These are phyloP conservation scores for Silurus asotus DNA, from an alignment of 2,113 vertebrate genomes.

Conservation along the genomic window DNA sequence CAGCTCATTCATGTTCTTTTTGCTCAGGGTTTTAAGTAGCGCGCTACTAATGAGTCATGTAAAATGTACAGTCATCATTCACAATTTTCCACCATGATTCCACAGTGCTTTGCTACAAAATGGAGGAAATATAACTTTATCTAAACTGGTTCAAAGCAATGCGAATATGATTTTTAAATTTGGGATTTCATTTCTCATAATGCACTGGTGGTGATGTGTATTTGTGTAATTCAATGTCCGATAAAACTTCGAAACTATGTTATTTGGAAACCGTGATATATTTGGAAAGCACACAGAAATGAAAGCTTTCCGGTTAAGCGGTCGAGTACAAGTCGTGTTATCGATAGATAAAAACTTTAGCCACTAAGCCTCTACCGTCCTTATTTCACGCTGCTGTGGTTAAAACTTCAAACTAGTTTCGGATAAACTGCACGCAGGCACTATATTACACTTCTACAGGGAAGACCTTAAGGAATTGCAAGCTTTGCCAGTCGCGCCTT, in stretches of 20 bases:
- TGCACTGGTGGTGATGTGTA: not conserved
- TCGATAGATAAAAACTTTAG: not conserved
- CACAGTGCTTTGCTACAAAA: not conserved
- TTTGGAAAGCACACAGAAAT: not conserved
- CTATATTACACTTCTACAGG: not conserved
- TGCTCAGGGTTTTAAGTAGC: not conserved
- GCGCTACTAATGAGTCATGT: not conserved
- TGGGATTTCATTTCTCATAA: too few species aligned
- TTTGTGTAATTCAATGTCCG: not conserved
- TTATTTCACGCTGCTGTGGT: not conserved
- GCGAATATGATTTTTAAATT: not conserved
- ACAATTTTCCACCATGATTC: not conserved
- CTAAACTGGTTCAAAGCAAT: not conserved
- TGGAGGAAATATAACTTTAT: not conserved
- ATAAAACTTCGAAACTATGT: too few species aligned
- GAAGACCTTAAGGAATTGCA: conserved; percentile 11
- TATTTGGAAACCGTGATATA: not conserved
- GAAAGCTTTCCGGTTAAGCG: too few species aligned
- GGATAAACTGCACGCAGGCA: conserved; percentile 15
- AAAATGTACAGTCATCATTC: not conserved
- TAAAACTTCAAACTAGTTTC: not conserved
- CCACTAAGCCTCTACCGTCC: not conserved
- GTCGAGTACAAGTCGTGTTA: not conserved
- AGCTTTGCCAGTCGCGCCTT: conserved; percentile 11
- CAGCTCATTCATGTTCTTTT: not conserved